Conservation (phyloP, 2,113 vertebrate species). For the Rhinolophus sinicus region DNA sequence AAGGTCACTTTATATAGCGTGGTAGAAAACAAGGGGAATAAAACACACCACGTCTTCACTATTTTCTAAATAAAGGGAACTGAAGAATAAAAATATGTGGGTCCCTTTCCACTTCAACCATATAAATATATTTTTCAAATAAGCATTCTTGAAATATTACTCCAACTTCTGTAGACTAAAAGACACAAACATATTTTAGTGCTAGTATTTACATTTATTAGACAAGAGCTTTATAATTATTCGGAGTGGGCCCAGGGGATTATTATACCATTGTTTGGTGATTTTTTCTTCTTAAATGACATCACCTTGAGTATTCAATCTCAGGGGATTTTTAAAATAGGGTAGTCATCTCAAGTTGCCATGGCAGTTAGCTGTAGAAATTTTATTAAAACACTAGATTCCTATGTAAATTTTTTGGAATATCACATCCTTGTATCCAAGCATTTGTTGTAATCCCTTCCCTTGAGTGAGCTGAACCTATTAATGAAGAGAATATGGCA, state of each 20-base stretch:
- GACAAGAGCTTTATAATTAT: constrained; percentile 50
- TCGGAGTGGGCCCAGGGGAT: neutral
- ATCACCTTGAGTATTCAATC: neutral
- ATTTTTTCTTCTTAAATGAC: constrained; percentile 60
- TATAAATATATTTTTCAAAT: constrained; percentile 64
- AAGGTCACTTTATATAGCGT: constrained; percentile 38
- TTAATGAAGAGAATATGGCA: neutral
- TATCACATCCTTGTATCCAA: neutral
- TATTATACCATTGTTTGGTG: constrained; percentile 5
- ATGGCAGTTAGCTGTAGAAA: constrained; percentile 5
- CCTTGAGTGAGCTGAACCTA: neutral
- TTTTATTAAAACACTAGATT: constrained; percentile 46
- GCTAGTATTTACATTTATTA: constrained; percentile 62
- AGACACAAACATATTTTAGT: constrained; percentile 39
- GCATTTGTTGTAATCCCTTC: neutral
- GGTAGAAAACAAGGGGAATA: neutral
- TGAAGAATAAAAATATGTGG: neutral
- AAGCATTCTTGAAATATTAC: constrained; percentile 24
- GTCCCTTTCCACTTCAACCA: neutral
- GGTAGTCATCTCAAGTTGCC: constrained; percentile 26
- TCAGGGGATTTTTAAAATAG: constrained; percentile 44
- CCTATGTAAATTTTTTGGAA: constrained; percentile 2
- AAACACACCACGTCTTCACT: neutral
- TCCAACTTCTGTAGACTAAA: constrained; percentile 7
- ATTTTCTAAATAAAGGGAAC: constrained; percentile 20